Base-by-base conservation (phyloP, 23 tunicate species). In the Ciona savignyi region DNA sequence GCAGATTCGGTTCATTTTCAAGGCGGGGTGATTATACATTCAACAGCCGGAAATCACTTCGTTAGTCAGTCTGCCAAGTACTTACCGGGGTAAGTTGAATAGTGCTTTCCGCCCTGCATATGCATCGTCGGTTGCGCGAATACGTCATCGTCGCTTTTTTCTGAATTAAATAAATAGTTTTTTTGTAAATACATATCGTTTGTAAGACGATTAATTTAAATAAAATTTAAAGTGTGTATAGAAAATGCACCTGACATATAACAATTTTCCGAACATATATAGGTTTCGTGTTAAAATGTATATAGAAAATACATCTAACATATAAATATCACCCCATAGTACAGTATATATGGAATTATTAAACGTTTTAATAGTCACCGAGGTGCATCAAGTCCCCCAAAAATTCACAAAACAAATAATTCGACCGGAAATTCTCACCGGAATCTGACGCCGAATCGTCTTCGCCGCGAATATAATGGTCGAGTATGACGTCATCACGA, bases 401-500 rank as follows among this genome's bases (percentile, higher is more conserved):
- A 42, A 42, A 15, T 6, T 42, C 15, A 42, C 56, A 42, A 42
- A 42, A 42, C 15, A 42, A 42, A 42, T n/a, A n/a, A n/a, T n/a
- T n/a, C n/a, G n/a, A n/a, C n/a, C n/a, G n/a, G n/a, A n/a, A 22
- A 65, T 11, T 68, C 51, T 65, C 48, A 82, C 87, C 96, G 15
- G 96, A 88, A 77, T 82, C 87, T 24, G 87, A 77, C n/a, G 25
- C 86, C 4, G 84, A 71, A 34, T 70, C 75, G 72, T 81, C 77
- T 30, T 74, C 87, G 2, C 56, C 74, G 32, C 28, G 23, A 28
- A 32, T 27, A 25, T 21, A 60, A 23, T 25, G 29, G 19, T 73
- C 51, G 68, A 71, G 60, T 6, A 75, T 29, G 33, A 75, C 72
- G 67, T 88, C 84, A 24, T 61, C 77, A 20, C 67, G 71, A 67